These are phyloP conservation scores for Macroramphosus scolopax DNA, from an alignment of 2,797 vertebrate species.

Conservation along the genomic window DNA sequence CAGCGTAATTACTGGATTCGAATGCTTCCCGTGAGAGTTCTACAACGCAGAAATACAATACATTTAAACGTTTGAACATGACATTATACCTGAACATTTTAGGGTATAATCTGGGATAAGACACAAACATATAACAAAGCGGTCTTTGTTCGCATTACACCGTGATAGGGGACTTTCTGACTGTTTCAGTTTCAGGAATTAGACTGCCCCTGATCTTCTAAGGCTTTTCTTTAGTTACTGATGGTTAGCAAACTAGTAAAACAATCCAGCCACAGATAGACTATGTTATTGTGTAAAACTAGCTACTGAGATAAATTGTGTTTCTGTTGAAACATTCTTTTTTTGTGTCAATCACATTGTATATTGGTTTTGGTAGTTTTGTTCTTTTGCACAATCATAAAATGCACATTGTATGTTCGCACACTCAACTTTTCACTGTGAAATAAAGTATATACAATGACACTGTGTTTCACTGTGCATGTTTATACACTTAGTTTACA, in stretches of 20 bases:
- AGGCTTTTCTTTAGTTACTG: conserved; percentile 33
- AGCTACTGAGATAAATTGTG: background rate
- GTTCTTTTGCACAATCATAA: background rate
- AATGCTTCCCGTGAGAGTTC: conserved; percentile 13
- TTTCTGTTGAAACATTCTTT: background rate
- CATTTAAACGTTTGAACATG: background rate
- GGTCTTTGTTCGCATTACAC: background rate
- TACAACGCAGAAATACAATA: background rate
- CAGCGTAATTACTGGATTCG: conserved; percentile 56
- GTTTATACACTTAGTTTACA: too few relatives aligned
- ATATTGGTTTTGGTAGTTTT: conserved; percentile 1
- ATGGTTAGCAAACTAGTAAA: conserved; percentile 19
- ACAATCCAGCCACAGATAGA: background rate
- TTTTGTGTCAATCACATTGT: background rate
- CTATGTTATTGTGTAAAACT: conserved; percentile 2
- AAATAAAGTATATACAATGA: conserved; percentile 6
- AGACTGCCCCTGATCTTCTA: conserved; percentile 51
- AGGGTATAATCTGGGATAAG: accelerated
- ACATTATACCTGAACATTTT: accelerated
- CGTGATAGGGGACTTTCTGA: conserved; percentile 12
- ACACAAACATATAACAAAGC: background rate
- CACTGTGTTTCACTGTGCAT: conserved; percentile 17
- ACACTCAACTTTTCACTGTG: background rate
- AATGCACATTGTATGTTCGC: background rate
- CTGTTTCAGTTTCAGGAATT: conserved; percentile 57